Base-by-base conservation (phyloP, 2,113 vertebrate genomes). In the Chunga burmeisteri region DNA sequence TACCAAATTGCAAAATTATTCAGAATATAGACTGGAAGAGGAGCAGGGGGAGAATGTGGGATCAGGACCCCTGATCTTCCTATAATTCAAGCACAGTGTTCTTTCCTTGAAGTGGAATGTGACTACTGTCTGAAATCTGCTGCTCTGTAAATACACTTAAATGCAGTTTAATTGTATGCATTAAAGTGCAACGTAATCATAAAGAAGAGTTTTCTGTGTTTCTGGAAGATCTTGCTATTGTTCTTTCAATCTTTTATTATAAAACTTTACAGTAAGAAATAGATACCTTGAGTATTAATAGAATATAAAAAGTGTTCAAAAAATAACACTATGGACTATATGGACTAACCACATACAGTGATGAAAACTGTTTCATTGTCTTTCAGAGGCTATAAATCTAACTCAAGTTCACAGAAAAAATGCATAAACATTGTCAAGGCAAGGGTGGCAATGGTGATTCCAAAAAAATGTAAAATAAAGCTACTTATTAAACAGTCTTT, bases 221-320 rank as follows among this genome's bases (percentile, higher is more conserved):
- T 71, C 62, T 77, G 86, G 58, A 86, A 88, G 82, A 73, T 82
- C 72, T 79, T 75, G 16, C 75, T 82, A 9, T 56, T 88, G 58
- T 95, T 95, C 36, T 71, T 87, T 80, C 71, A 66, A 70, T 32
- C 36, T 79, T 95, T 50, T 73, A 36, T 62, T 3, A 82, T 72
- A 94, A 94, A 97, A 95, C 17, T 77, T 93, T 46, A 59, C 22
- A 74, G 25, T 40, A 67, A 93, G 73, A 90, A 97, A 86, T 65
- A 96, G 19, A 27, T 75, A 91, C 36, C 25, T 50, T 38, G 25
- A 68, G 44, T 83, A 73, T 70, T 88, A 90, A 84, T 72, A 92
- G 67, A 96, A 81, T 84, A 96, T 80, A 95, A 94, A 97, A 96
- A 84, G 47, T 53, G 12, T 56, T 90, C 2, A 81, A 49, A 78